Evolutionary conservation across 2,888 invertebrate species (phyloP).

Genomic region (Tricholauxania praeusta): DNA sequence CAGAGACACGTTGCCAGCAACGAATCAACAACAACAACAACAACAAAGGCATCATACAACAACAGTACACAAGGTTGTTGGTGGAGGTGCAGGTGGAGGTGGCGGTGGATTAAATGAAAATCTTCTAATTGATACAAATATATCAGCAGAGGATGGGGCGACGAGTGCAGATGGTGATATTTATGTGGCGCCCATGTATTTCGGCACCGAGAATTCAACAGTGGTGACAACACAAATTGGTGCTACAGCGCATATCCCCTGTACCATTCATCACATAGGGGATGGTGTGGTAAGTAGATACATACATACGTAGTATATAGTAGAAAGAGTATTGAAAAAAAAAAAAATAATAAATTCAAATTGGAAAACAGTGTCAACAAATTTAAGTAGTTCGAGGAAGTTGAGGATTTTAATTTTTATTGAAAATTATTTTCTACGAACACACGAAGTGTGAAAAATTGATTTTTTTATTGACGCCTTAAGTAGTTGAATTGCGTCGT

Average conservation of each 20-base stretch:
- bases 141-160: slow-evolving; percentile 42
- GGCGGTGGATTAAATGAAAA: slow-evolving; percentile 42
- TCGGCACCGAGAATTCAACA: slow-evolving; percentile 86
- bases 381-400: background rate
- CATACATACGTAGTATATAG: slow-evolving; percentile 2
- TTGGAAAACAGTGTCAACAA: background rate
- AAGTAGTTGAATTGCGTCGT: too few species aligned
- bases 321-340: background rate
- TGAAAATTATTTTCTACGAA: too few species aligned
- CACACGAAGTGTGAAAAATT: too few species aligned
- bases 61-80: slow-evolving; percentile 48
- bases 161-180: slow-evolving; percentile 63
- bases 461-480: too few species aligned
- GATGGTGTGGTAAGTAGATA: slow-evolving; percentile 84
- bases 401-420: background rate
- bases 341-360: background rate
- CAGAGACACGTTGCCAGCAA: slow-evolving; percentile 41
- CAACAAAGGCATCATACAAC: slow-evolving; percentile 50
- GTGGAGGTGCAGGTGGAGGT: slow-evolving; percentile 43
- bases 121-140: slow-evolving; percentile 45
- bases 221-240: slow-evolving; percentile 86
- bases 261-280: slow-evolving; percentile 86
- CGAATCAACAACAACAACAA: slow-evolving; percentile 46
- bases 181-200: slow-evolving; percentile 77
- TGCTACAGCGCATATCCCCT: slow-evolving; percentile 85